A percentile compares a stretch with the other conserved stretches of the same genome.
Conservation (phyloP, 2,113 vertebrate species). For the Rhinichthys klamathensis region DNA sequence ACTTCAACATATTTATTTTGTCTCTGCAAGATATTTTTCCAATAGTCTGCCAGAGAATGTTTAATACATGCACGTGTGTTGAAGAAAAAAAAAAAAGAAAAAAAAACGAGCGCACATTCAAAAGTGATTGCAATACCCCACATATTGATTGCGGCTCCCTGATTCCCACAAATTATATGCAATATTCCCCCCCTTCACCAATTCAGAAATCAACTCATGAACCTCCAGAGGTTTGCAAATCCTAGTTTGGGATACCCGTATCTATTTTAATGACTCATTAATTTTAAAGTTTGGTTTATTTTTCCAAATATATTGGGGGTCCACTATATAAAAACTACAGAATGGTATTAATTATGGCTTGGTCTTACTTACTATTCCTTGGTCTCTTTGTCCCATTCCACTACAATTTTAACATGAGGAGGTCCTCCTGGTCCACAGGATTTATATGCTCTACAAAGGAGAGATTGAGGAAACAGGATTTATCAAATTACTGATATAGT, state of each 20-base stretch:
- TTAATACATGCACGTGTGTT: no score
- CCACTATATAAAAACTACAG: background rate
- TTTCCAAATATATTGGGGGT: background rate
- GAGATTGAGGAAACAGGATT: background rate
- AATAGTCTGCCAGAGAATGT: background rate
- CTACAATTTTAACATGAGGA: constrained; percentile 94
- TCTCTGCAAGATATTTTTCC: background rate
- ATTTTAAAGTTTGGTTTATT: background rate
- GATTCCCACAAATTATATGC: no score
- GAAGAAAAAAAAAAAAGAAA: no score
- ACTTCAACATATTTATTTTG: constrained; percentile 16
- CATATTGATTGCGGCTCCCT: no score
- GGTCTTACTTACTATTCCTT: constrained; percentile 94
- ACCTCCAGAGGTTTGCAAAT: background rate
- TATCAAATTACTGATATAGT: no score
- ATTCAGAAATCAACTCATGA: background rate
- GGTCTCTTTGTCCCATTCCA: constrained; percentile 99
- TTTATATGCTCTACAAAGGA: constrained; percentile 83
- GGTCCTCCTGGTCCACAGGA: constrained; percentile 94
- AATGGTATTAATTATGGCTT: background rate
- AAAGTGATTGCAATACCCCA: no score
- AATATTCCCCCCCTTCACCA: background rate
- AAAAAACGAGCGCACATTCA: no score
- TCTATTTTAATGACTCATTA: background rate
- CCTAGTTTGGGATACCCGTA: background rate